Base-by-base conservation (phyloP, 2,888 invertebrate species). In the Acrocyrtus sp. region DNA sequence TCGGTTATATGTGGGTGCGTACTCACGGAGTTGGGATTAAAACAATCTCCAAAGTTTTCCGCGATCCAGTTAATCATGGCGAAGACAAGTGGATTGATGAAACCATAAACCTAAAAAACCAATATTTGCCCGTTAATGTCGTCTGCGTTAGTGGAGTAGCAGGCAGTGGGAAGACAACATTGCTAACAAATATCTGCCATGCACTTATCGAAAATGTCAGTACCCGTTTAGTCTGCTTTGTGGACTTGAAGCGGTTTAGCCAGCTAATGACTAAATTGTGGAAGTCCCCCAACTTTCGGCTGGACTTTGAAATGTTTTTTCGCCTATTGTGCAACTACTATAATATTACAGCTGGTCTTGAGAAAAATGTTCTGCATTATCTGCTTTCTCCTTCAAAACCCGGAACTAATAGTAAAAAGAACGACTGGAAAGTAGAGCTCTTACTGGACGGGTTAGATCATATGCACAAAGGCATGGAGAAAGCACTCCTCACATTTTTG, bases 141-240 rank as follows among this genome's bases (percentile, higher is more conserved):
- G 47, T 65, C 15, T 65, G 54, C 19, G 34, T 65, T 34, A 47
- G 47, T 65, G 65, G 54, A 10, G 34, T 29, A 24, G 29, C 54
- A 0, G 65, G 65, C 0, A 65, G 43, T 21, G 65, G 65, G 8
- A 65, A 65, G 47, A 54, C 65, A 0, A 56, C 56, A 10, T 47
- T 65, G 29, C 41, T 65, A 1, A 3, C 43, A 15, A 26, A 21
- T 8, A 45, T 54, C 27, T 54, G 54, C 6, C 17, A 54, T 51
- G 41, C 17, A 8, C 41, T 62, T 2, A 62, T 54, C 15, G 15
- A 4, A 24, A 43, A 53, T 17, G 24, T 41, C 26, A 53, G 43
- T 15, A 41, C 24, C 21, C 17, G 62, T 2, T 26, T 63, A 15
- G 22, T 53, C 21, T 63, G 62, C 19, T 53, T 39, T 24, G 34